phyloP scores from a whole-genome alignment of 2,797 vertebrate species.

The Tragopan temminckii region DNA sequence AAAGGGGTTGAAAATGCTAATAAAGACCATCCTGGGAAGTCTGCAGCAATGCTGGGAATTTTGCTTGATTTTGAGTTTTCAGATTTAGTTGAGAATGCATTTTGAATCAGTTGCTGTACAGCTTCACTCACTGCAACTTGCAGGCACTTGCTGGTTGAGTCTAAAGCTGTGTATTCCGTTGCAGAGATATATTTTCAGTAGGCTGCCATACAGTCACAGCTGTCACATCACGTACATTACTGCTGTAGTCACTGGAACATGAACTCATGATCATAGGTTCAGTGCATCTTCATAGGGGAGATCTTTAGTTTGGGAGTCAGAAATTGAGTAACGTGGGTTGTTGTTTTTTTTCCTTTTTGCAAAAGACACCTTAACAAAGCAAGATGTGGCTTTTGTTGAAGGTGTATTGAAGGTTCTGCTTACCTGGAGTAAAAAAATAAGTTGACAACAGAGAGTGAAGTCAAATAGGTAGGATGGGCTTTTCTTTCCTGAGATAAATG shows the following conservation, averaged over 20 bases:
- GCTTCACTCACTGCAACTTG: neutral
- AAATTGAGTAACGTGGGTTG: neutral
- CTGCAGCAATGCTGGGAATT: neutral
- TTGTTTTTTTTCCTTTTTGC: neutral
- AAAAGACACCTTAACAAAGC: neutral
- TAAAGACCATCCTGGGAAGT: neutral
- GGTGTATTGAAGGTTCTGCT: neutral
- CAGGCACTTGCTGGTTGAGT: neutral
- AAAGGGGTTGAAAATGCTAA: neutral
- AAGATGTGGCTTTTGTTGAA: accelerated
- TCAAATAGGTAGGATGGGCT: neutral
- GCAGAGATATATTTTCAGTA: constrained; percentile 27
- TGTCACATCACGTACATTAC: constrained; percentile 6
- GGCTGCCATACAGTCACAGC: neutral
- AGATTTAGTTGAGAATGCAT: neutral
- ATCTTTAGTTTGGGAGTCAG: neutral
- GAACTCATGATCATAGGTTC: neutral
- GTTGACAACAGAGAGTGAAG: neutral
- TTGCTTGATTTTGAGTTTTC: neutral
- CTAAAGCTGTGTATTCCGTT: constrained; percentile 1
- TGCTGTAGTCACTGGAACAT: neutral
- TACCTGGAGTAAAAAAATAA: neutral
- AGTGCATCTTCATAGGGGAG: neutral
- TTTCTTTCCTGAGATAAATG: neutral
- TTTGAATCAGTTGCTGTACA: neutral